Conservation (phyloP, 2,113 vertebrate species). For the Saccopteryx bilineata region DNA sequence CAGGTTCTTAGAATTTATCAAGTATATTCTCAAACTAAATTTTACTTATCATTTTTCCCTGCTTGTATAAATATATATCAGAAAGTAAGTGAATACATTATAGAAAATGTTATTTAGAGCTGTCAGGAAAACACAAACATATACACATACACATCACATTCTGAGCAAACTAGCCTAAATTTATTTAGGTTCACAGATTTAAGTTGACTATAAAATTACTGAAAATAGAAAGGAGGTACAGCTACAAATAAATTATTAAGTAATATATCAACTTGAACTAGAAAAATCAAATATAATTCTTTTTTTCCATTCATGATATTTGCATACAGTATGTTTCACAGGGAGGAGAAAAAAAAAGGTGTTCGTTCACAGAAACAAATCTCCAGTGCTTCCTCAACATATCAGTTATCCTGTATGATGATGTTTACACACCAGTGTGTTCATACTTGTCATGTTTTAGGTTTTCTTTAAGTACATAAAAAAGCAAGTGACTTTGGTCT, state of each 20-base stretch:
- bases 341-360: not conserved
- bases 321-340: not conserved
- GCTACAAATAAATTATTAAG: not conserved
- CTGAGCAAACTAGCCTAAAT: not conserved
- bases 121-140: not conserved
- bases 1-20: not conserved
- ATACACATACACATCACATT: not conserved
- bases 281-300: constrained; percentile 5
- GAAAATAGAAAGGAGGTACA: not conserved
- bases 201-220: not conserved
- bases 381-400: not conserved
- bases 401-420: not conserved
- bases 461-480: not conserved
- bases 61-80: not conserved
- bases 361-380: not conserved
- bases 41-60: not conserved
- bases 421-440: not conserved
- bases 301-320: not conserved
- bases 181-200: constrained; percentile 26
- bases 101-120: not conserved
- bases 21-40: not conserved
- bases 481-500: not conserved
- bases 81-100: not conserved
- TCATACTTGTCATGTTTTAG: not conserved
- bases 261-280: not conserved